Base-by-base conservation (phyloP, 2,888 invertebrate species). In the Harmothoe impar region DNA sequence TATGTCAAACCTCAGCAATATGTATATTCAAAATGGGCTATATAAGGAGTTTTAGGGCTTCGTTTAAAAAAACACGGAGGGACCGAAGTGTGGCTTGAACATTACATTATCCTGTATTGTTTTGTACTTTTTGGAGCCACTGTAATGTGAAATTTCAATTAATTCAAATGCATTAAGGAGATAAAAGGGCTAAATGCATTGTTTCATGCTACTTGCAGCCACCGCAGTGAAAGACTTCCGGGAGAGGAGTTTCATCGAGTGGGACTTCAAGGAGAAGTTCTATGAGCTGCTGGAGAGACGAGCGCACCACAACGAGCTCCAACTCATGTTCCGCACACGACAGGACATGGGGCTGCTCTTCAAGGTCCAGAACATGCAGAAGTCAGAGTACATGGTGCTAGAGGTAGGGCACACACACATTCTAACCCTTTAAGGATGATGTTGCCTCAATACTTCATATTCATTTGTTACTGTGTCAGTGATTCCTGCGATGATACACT, bases 241-340 rank as follows among this genome's bases (percentile, higher is more conserved):
- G 95, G 97, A 98, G 0, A 98, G 98, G 95, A 98, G 98, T 93
- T 99, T 99, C 96, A 98, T 99, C n/a, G 98, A 99, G 95, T 99
- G 99, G 95, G 98, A 98, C 0, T 96, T 99, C 54, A 98, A 93
- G 62, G 92, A 93, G 35, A 91, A 91, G 0, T 94, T 94, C 90
- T 93, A 94, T 90, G 93, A 93, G 81, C 93, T 91, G 17, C 85
- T 94, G 7, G 91, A 93, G 29, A 91, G 93, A 33, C 92, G 94
- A 20, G 68, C 94, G 25, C 81, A 91, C 72, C 54, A 89, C 52
- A 99, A 98, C 0, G 98, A 99, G 96, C 97, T 99, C 92, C 98
- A 99, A 96, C 96, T 99, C 90, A 97, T 98, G 93, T 99, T 99
- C 96, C 97, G 99, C 92, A 99, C 99, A 0, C 97, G 98, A 52